These are phyloP conservation scores for Loxodonta africana DNA, from an alignment of 2,113 vertebrate species.

Conservation along the genomic window DNA sequence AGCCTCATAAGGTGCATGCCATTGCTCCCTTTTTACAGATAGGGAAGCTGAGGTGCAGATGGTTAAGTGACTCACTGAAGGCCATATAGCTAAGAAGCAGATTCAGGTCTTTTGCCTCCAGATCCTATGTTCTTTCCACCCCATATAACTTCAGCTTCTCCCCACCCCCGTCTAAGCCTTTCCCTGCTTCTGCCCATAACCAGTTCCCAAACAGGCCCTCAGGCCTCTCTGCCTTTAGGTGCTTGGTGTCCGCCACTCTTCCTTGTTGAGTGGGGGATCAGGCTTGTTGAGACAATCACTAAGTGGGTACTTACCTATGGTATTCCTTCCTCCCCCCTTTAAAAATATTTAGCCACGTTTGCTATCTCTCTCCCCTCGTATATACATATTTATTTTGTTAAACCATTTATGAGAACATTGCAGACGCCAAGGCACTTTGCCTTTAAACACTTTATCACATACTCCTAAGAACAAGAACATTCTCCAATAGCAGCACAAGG, in stretches of 20 bases:
- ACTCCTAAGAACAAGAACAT: not conserved
- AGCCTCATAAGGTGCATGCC: not conserved
- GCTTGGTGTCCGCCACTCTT: not conserved
- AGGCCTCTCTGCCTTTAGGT: not conserved
- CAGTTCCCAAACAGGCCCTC: not conserved
- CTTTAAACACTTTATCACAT: not conserved
- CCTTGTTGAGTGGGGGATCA: not conserved
- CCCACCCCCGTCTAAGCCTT: not conserved
- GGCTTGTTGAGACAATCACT: conserved; percentile 3
- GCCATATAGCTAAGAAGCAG: not conserved
- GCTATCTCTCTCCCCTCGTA: not conserved
- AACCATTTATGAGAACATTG: not conserved
- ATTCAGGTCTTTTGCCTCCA: not conserved
- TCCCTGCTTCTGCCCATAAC: not conserved
- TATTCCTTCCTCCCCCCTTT: not conserved
- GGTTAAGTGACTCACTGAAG: not conserved
- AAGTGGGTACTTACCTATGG: not conserved
- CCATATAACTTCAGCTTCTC: not conserved
- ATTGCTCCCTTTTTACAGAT: not conserved
- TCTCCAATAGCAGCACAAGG: not conserved
- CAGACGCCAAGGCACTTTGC: not conserved
- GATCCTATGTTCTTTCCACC: not conserved
- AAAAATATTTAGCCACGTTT: not conserved
- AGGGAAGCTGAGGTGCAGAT: not conserved
- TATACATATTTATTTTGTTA: not conserved